Percentiles rank a stretch among this genome's conserved stretches.
Conservation (phyloP, 2,888 invertebrate species). For the Magallana nippona region DNA sequence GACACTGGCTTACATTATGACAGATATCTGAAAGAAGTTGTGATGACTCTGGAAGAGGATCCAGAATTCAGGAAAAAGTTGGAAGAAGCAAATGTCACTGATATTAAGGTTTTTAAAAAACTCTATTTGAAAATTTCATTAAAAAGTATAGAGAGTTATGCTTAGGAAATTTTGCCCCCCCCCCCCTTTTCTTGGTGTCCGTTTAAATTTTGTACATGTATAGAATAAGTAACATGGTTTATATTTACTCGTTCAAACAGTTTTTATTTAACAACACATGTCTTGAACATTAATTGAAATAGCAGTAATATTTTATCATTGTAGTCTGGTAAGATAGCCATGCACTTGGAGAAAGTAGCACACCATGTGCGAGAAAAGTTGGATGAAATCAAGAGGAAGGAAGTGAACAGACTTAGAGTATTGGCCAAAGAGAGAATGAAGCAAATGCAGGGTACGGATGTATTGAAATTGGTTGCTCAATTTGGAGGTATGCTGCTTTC, state of each 20-base stretch:
- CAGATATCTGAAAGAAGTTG: slow-evolving; percentile 93
- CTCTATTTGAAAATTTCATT: not conserved
- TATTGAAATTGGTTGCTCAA: slow-evolving; percentile 66
- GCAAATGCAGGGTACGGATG: slow-evolving; percentile 72
- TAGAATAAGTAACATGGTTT: too few relatives aligned
- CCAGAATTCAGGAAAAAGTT: slow-evolving; percentile 77
- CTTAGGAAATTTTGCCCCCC: too few relatives aligned
- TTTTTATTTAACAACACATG: too few relatives aligned
- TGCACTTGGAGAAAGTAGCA: slow-evolving; percentile 92
- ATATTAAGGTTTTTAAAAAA: slow-evolving; percentile 86
- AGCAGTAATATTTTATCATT: slow-evolving; percentile 63
- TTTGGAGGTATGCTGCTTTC: slow-evolving; percentile 63
- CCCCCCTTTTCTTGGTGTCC: too few relatives aligned
- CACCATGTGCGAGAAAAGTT: slow-evolving; percentile 92
- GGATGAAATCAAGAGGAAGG: slow-evolving; percentile 94
- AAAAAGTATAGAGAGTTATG: too few relatives aligned
- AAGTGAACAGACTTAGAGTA: slow-evolving; percentile 89
- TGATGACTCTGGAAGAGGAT: slow-evolving; percentile 93
- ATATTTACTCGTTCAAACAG: too few relatives aligned
- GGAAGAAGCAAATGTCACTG: slow-evolving; percentile 75
- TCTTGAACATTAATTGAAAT: too few relatives aligned
- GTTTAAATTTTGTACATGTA: too few relatives aligned
- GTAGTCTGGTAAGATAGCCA: slow-evolving; percentile 94
- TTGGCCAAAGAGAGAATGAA: slow-evolving; percentile 82
- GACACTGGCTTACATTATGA: slow-evolving; percentile 84